Conservation (phyloP, 2,797 vertebrate species). For the Phylloscopus collybita region DNA sequence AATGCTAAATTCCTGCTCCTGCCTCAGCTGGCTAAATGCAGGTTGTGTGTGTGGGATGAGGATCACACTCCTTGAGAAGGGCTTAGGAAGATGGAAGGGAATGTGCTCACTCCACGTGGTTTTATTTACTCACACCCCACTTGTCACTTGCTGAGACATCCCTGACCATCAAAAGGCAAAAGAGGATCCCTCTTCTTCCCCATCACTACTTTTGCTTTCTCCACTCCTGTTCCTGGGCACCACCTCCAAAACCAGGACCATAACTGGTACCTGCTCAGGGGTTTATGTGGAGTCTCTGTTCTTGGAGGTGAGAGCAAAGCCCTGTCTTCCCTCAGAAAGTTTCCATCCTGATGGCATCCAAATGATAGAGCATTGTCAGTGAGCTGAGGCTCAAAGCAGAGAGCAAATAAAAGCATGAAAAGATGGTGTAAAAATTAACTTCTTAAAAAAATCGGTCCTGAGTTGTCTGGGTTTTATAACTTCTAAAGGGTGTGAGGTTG, state of each 20-base stretch:
- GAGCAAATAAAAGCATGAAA: background rate
- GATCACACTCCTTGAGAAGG: background rate
- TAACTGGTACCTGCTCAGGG: background rate
- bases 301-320: background rate
- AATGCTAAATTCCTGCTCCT: slow-evolving; percentile 8
- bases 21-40: background rate
- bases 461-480: background rate
- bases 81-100: background rate
- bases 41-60: background rate
- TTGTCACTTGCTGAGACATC: background rate
- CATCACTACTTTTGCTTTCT: background rate
- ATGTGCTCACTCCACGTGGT: fast-evolving
- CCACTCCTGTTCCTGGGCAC: background rate
- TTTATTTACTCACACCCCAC: background rate
- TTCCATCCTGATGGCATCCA: background rate
- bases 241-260: background rate
- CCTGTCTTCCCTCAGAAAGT: background rate
- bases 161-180: background rate
- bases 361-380: background rate
- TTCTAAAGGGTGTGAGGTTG: background rate
- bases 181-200: background rate
- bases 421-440: background rate
- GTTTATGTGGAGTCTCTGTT: background rate
- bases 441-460: background rate
- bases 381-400: background rate